phyloP scores from a whole-genome alignment of 2,797 vertebrate genomes.

The Geotrypetes seraphini region DNA sequence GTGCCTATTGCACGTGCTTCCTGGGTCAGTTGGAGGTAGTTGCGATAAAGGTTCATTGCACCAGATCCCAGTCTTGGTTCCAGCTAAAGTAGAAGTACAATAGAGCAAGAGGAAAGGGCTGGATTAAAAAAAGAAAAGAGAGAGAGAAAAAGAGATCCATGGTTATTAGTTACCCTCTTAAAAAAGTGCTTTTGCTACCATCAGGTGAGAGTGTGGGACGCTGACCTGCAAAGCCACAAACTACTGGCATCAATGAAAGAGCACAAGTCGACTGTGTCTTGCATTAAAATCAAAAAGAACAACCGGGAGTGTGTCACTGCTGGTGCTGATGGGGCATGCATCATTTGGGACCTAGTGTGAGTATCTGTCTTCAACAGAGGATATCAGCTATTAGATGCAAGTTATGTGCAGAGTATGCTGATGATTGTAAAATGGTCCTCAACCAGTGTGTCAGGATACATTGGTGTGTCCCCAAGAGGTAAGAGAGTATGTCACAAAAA shows the following conservation, averaged over 20 bases:
- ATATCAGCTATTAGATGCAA: too few relatives aligned
- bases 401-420: too few relatives aligned
- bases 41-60: too few relatives aligned
- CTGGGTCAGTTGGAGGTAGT: too few relatives aligned
- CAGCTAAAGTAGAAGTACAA: too few relatives aligned
- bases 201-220: slow-evolving; percentile 76
- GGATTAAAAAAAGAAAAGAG: neutral
- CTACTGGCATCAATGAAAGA: slow-evolving; percentile 66
- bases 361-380: slow-evolving; percentile 32
- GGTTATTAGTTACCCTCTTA: neutral
- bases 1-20: too few relatives aligned
- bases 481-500: too few relatives aligned
- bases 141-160: neutral
- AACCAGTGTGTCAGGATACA: too few relatives aligned
- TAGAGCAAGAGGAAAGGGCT: neutral
- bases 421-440: too few relatives aligned
- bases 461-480: too few relatives aligned
- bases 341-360: slow-evolving; percentile 87
- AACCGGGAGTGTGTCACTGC: slow-evolving; percentile 70
- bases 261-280: slow-evolving; percentile 64
- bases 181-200: slow-evolving; percentile 6
- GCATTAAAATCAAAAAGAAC: slow-evolving; percentile 69
- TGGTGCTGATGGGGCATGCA: slow-evolving; percentile 74
- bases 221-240: slow-evolving; percentile 42
- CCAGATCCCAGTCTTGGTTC: too few relatives aligned